These are phyloP conservation scores for Choristoneura rosaceana DNA, from an alignment of 2,888 invertebrate genomes.

Conservation along the genomic window DNA sequence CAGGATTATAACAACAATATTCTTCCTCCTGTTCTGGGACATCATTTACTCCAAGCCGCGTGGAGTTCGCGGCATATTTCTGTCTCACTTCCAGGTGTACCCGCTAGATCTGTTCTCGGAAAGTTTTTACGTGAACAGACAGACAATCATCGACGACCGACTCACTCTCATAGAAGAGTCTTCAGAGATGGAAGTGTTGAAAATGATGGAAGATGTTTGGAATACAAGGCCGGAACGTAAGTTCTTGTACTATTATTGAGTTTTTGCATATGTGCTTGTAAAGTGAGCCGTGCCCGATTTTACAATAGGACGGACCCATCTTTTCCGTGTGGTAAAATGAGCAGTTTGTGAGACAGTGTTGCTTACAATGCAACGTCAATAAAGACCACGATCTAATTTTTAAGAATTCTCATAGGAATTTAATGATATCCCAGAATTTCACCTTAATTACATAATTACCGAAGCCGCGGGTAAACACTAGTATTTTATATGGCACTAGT, in stretches of 20 bases:
- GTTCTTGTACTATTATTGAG: conserved; percentile 45
- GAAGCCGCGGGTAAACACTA: too few species aligned
- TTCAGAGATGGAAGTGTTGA: conserved; percentile 69
- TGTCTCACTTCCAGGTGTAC: conserved; percentile 87
- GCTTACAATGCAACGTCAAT: too few species aligned
- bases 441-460: too few species aligned
- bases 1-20: conserved; percentile 86
- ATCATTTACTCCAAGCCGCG: conserved; percentile 86
- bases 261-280: too few species aligned
- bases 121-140: conserved; percentile 88
- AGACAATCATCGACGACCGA: conserved; percentile 84
- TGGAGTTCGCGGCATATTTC: conserved; percentile 84
- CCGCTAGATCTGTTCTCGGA: conserved; percentile 90
- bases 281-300: too few species aligned
- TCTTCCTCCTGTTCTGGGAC: conserved; percentile 91
- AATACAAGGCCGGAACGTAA: conserved; percentile 75
- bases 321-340: too few species aligned
- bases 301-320: too few species aligned
- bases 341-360: too few species aligned
- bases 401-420: too few species aligned
- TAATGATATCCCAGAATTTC: too few species aligned
- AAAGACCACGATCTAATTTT: too few species aligned
- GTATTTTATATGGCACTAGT: too few species aligned
- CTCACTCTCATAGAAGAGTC: conserved; percentile 64
- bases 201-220: conserved; percentile 75